These are phyloP conservation scores for Cosmopolites sordidus DNA, from an alignment of 2,888 invertebrate species.

Conservation along the genomic window DNA sequence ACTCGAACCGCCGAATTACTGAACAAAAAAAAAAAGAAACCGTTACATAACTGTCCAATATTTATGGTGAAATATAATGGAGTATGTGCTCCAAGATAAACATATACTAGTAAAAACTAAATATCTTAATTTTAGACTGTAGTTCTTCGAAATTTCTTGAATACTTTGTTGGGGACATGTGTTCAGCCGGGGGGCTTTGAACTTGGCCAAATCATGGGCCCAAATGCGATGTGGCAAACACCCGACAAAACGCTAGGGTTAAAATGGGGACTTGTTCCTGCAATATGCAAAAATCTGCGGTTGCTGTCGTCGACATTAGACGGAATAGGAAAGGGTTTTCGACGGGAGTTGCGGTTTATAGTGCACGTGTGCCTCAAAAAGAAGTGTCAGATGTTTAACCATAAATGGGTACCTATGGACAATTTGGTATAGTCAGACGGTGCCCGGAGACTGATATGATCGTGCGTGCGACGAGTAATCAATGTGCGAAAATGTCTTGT, in stretches of 20 bases:
- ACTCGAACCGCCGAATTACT: no score
- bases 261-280: neutral
- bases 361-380: slow-evolving; percentile 7
- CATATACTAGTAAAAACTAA: neutral
- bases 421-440: slow-evolving; percentile 9
- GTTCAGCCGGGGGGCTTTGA: neutral
- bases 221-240: slow-evolving; percentile 5
- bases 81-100: no score
- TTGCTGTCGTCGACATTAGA: slow-evolving; percentile 2
- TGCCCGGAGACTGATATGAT: neutral
- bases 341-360: slow-evolving; percentile 7
- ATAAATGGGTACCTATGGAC: slow-evolving; percentile 10
- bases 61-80: no score
- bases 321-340: slow-evolving; percentile 1
- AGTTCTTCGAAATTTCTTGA: neutral
- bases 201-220: neutral
- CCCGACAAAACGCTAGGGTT: neutral
- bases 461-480: no score
- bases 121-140: slow-evolving; percentile 2
- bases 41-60: no score
- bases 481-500: no score
- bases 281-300: slow-evolving; percentile 12
- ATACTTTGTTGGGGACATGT: neutral
- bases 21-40: no score
- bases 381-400: slow-evolving; percentile 16